Base-by-base conservation (phyloP, 2,113 vertebrate genomes). In the Xiphorhynchus elegans region DNA sequence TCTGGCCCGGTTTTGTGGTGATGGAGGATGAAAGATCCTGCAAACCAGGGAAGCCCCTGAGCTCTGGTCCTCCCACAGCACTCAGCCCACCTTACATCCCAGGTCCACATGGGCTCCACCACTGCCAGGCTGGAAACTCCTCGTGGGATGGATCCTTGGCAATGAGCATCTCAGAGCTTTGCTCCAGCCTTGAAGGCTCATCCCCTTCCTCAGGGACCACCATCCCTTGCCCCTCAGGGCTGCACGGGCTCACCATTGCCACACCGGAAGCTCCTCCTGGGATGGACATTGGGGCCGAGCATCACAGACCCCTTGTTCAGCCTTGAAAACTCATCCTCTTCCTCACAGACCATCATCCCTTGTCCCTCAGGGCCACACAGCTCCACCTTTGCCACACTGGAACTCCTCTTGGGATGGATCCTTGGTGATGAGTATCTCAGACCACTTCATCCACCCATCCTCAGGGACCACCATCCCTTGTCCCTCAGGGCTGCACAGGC, bases 21-120 rank as follows among this genome's bases (percentile, higher is more conserved):
- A 94, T n/a, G 25, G 75, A 93, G 89, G 83, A 88, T 23, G 55
- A 96, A 79, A 73, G 77, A 97, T 91, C 91, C 89, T 66, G 46
- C 64, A 67, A 78, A 91, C 83, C 1, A 2, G 87, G 94, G 88
- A 97, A 95, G 78, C 78, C 95, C 91, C 64, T 50, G 62, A 82
- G 78, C 91, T 79, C 82, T 37, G 15, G 24, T 46, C 44, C 56
- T 82, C 84, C 86, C 77, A 18, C 25, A 0, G 76, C 0, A 0
- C 58, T 67, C 16, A 7, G 39, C 33, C 35, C 91, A 39, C 60
- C 49, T 84, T 25, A 1, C 23, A 10, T 14, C 44, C 37, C 24
- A 3, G 85, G 72, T 25, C 60, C 2, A 1, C 25, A 3, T 2
- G 0, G 39, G 29, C 69, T 81, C 19, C 60, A 39, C 29, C 19